Evolutionary conservation across 2,113 vertebrate species (phyloP), one percentile per base, ranked within the genome.

Genomic region (Chascanopsetta lugubris): DNA sequence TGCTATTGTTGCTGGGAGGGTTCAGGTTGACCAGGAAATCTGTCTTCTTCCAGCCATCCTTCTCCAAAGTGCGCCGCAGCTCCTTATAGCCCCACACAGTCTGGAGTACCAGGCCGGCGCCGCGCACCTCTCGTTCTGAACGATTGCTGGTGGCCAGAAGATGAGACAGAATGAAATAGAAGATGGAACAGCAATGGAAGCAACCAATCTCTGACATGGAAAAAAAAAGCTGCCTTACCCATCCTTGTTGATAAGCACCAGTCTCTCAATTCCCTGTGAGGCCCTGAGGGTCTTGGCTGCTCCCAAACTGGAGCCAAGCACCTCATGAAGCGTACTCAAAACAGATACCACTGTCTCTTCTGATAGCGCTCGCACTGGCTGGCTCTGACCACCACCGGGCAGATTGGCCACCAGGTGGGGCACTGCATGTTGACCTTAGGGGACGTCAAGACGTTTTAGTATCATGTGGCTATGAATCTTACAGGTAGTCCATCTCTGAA

Each of bases 1-100:
- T 90, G 53, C 90, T 89, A 24, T 78, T 79, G 26, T 84, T 82
- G n/a, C 64, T 92, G 45, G 89, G 91, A 25, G 94, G 90, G 84
- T 94, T 95, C 61, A 95, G 47, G 77, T 84, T 79, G 43, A 98
- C 95, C 94, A 96, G 94, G 82, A 99, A 98, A 86, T 98, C 97
- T 0, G 94, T 94, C 83, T 98, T 99, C 87, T 98, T 99, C 96
- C 96, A 99, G 27, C 97, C 96, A 38, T 99, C 96, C 69, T 98
- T 99, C 72, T 98, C 95, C 51, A 99, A 88, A 5, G 95, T 95
- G 55, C 95, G 95, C 55, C 96, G 89, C 56, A 99, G 92, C 72
- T 98, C 97, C 75, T 98, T 98, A 73, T 96, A 96, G 1, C 91
- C 95, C 97, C 97, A 98, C 47, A 99, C 86, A 0, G 94, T 95